These are phyloP conservation scores for Phoeniculus purpureus DNA, from an alignment of 2,797 vertebrate genomes.

Conservation along the genomic window DNA sequence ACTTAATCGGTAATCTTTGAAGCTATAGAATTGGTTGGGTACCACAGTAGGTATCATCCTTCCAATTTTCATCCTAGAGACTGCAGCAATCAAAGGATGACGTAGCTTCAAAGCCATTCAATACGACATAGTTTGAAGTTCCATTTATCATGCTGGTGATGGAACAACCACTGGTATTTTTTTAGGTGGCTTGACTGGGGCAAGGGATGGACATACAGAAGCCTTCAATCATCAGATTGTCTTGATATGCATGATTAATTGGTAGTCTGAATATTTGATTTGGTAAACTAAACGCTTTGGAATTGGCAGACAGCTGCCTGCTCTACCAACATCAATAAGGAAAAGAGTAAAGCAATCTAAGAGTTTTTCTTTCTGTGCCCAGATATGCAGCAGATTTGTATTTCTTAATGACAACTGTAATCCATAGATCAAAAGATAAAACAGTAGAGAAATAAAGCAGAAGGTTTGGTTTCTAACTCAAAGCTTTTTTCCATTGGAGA, in stretches of 20 bases:
- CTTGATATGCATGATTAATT: background rate
- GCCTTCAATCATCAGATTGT: background rate
- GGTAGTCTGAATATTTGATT: background rate
- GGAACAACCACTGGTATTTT: background rate
- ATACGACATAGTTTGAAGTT: background rate
- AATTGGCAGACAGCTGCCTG: background rate
- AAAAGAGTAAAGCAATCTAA: background rate
- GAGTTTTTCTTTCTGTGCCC: background rate
- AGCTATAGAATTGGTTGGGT: background rate
- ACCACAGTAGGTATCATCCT: constrained; percentile 13
- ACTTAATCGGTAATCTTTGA: constrained; percentile 43
- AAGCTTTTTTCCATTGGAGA: background rate
- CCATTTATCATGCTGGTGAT: background rate
- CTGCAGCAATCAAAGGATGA: background rate
- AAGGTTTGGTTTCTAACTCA: background rate
- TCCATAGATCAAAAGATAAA: background rate
- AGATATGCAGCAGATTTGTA: background rate
- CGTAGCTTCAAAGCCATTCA: background rate
- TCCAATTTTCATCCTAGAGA: background rate
- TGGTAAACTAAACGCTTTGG: background rate
- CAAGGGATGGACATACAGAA: background rate
- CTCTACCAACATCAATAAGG: background rate
- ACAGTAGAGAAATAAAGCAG: background rate
- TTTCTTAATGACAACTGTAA: background rate
- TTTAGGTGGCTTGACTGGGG: background rate